Percentiles rank a stretch among this genome's conserved stretches.
phyloP scores from a whole-genome alignment of 2,797 vertebrate species.

The Danio kyathit region DNA sequence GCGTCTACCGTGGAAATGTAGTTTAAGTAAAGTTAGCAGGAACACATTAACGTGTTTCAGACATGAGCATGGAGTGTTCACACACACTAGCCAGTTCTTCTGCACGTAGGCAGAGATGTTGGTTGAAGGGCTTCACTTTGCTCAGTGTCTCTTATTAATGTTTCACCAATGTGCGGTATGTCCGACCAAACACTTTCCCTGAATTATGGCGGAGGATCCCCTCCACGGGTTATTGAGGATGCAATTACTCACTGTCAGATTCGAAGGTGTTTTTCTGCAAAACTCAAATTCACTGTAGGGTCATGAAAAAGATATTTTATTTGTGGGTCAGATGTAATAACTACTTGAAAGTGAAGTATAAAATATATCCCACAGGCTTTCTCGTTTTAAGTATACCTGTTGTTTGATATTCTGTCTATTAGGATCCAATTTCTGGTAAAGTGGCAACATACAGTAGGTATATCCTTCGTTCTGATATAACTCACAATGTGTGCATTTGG shows the following conservation, averaged over 20 bases:
- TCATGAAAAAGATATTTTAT: neutral
- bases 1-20: constrained; percentile 1
- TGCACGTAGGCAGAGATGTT: constrained; percentile 47
- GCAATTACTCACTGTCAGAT: constrained; percentile 34
- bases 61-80: constrained; percentile 24
- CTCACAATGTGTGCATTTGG: neutral
- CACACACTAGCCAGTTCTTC: constrained; percentile 14
- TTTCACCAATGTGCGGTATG: constrained; percentile 51
- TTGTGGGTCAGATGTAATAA: neutral
- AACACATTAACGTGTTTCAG: constrained; percentile 10
- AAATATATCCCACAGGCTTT: neutral
- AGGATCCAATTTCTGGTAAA: neutral
- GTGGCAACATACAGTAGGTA: too few relatives aligned
- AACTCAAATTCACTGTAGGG: neutral
- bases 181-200: constrained; percentile 48
- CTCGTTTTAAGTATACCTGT: neutral
- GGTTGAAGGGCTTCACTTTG: constrained; percentile 22
- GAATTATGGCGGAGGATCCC: constrained; percentile 32
- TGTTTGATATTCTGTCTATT: neutral
- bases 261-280: neutral
- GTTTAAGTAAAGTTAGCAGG: constrained; percentile 26
- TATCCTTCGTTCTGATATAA: too few relatives aligned
- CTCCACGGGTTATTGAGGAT: constrained; percentile 41
- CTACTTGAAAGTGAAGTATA: neutral
- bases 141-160: constrained; percentile 43